Evolutionary conservation across 2,113 vertebrate genomes (phyloP).

Genomic region (Hepsetus odoe): DNA sequence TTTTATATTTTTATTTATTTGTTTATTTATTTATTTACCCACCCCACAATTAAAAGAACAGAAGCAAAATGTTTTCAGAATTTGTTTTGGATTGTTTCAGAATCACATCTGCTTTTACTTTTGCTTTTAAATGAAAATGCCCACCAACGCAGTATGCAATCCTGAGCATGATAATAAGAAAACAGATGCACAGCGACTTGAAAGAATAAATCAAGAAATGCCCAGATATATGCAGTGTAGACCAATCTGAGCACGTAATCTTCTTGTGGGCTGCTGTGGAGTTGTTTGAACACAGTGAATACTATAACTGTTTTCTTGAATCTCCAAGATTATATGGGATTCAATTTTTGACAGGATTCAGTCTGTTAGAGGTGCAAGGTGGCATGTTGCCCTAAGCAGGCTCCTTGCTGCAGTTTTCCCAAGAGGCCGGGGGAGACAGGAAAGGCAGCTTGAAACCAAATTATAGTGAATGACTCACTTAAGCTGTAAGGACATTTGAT

Average conservation of each 20-base stretch:
- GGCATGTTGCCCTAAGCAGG: background rate
- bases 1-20: too few relatives aligned
- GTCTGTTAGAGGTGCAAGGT: background rate
- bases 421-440: background rate
- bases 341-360: background rate
- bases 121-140: too few relatives aligned
- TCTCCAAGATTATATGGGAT: background rate
- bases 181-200: too few relatives aligned
- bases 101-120: too few relatives aligned
- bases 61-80: too few relatives aligned
- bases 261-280: background rate
- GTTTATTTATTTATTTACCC: too few relatives aligned
- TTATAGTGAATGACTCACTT: conserved; percentile 1
- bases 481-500: background rate
- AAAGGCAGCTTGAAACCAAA: background rate
- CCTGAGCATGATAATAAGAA: too few relatives aligned
- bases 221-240: too few relatives aligned
- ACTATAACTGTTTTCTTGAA: background rate
- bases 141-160: too few relatives aligned
- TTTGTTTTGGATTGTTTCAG: too few relatives aligned
- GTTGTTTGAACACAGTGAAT: background rate
- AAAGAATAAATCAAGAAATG: background rate
- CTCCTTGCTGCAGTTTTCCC: background rate
- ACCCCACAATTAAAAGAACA: too few relatives aligned
- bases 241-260: background rate